Percentiles rank a stretch among this genome's conserved stretches.
These are phyloP conservation scores for Holothuria glaberrima DNA, from an alignment of 35 echinoderm and acorn worm species.

Conservation along the genomic window DNA sequence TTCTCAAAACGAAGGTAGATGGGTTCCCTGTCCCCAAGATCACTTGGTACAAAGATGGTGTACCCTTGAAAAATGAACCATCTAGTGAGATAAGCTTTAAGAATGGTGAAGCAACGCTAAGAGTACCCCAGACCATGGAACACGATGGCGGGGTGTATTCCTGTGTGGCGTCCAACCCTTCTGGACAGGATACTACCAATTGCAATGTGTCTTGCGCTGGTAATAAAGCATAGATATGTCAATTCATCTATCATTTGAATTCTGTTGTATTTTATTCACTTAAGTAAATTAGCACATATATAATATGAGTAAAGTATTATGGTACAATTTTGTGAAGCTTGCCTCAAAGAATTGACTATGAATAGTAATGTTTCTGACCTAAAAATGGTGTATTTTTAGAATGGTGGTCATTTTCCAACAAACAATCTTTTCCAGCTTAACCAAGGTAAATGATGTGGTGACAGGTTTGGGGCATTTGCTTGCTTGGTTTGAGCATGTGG, in stretches of 20 bases:
- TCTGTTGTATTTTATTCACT: not conserved
- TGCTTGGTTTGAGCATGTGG: too few relatives aligned
- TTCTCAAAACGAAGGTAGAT: slow-evolving; percentile 51
- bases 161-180: slow-evolving; percentile 25
- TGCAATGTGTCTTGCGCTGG: slow-evolving; percentile 37
- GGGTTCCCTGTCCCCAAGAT: slow-evolving; percentile 56
- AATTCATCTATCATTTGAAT: too few relatives aligned
- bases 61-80: slow-evolving; percentile 9
- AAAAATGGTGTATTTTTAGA: too few relatives aligned
- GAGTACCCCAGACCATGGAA: slow-evolving; percentile 40
- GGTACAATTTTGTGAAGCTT: not conserved
- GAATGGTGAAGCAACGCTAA: slow-evolving; percentile 9
- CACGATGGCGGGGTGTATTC: slow-evolving; percentile 43
- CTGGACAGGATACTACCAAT: slow-evolving; percentile 42
- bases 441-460: too few relatives aligned
- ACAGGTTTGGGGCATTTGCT: too few relatives aligned
- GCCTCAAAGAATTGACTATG: too few relatives aligned
- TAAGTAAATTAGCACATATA: not conserved
- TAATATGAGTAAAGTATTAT: not conserved
- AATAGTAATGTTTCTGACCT: too few relatives aligned
- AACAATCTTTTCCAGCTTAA: too few relatives aligned
- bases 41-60: slow-evolving; percentile 67
- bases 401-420: too few relatives aligned
- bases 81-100: slow-evolving; percentile 1
- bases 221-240: not conserved